Base-by-base conservation (phyloP, 2,113 vertebrate genomes). In the Rhinogobius similis region DNA sequence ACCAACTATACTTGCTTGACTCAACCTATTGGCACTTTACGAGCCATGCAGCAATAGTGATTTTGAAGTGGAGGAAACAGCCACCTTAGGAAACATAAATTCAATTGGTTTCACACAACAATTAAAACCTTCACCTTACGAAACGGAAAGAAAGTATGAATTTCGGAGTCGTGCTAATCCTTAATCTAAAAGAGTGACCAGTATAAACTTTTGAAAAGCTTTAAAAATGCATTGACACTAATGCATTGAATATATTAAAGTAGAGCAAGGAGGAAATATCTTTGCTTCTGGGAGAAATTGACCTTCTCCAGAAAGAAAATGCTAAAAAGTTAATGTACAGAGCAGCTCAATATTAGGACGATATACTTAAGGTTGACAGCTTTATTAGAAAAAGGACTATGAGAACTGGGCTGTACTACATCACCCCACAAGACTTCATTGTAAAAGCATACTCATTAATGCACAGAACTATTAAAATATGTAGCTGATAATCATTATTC, bases 351-450 rank as follows among this genome's bases (percentile, higher is more conserved):
- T 61, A 38, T 38, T 61, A 61, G 29, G 20, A 4, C 16, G 32
- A 61, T 61, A 61, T 36, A 61, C 16, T 61, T 61, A 11, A 61
- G 29, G 58, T 12, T 61, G 58, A 38, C 32, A 61, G 58, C 16
- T n/a, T 59, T 61, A 61, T 61, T 61, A 61, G 58, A 61, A 61
- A n/a, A 61, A 61, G 58, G 58, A 38, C 18, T 32, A n/a, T 61
- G 29, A 61, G 58, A 38, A 61, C 20, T n/a, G 10, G 29, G 29
- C 0, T 36, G 10, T 36, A n/a, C 26, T 11, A 36, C 16, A 32
- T 61, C 18, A 36, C 10, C 58, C n/a, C 20, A 38, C 29, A 58
- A 18, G 26, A 29, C 6, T 10, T 29, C 5, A 18, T 1, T 58
- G 55, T 58, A 11, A 24, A 52, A 48, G 18, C 18, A 48, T 48